These are phyloP conservation scores for Myxocyprinus asiaticus DNA, from an alignment of 2,113 vertebrate genomes.

Conservation along the genomic window DNA sequence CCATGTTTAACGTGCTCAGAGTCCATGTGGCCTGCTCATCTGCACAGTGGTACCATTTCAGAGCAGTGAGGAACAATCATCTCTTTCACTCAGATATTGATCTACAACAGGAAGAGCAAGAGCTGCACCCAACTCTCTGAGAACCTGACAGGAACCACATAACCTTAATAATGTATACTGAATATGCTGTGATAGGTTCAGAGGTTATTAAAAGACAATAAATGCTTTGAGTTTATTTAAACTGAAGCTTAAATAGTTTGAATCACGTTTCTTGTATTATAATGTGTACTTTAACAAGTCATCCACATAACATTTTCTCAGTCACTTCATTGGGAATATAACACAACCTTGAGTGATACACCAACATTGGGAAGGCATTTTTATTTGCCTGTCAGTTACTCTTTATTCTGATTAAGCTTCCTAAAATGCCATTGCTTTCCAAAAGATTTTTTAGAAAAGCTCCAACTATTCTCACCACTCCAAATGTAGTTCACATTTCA, in stretches of 20 bases:
- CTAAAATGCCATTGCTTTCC: neutral
- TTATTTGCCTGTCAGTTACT: too few species aligned
- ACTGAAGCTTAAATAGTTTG: too few species aligned
- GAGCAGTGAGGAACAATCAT: constrained; percentile 33
- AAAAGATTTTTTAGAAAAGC: constrained; percentile 9
- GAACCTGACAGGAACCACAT: neutral
- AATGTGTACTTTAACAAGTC: too few species aligned
- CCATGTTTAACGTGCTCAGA: constrained; percentile 10
- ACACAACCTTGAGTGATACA: too few species aligned
- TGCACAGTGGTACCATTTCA: constrained; percentile 6
- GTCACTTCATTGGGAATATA: too few species aligned
- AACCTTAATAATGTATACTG: neutral
- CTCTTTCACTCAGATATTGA: constrained; percentile 44
- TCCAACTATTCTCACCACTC: neutral
- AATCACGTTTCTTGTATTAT: too few species aligned
- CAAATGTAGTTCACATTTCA: constrained; percentile 2
- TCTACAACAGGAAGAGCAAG: constrained; percentile 49
- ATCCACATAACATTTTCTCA: neutral
- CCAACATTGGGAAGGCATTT: too few species aligned
- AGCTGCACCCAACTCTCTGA: constrained; percentile 45
- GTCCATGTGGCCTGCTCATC: neutral
- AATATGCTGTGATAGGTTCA: neutral
- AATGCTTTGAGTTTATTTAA: neutral
- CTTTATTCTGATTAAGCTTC: too few species aligned
- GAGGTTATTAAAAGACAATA: neutral